Conservation (phyloP, 2,113 vertebrate genomes). For the Manacus vitellinus region DNA sequence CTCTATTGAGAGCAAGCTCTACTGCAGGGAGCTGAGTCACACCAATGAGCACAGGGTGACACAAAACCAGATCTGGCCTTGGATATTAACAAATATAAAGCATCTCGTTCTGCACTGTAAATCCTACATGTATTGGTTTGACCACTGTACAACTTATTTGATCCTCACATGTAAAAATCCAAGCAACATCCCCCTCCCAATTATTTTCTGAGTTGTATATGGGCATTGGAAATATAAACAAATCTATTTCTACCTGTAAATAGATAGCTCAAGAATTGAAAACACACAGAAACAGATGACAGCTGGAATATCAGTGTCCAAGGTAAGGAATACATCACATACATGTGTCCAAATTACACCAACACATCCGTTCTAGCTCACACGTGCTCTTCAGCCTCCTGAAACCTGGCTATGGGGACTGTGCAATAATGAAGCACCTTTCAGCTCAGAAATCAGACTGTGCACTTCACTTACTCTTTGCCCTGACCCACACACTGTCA, state of each 20-base stretch:
- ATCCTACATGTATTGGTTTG: neutral
- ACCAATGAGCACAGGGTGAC: neutral
- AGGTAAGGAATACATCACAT: neutral
- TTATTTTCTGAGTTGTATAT: neutral
- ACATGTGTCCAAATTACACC: fast-evolving
- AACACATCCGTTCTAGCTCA: neutral
- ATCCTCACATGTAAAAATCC: neutral
- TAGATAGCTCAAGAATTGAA: neutral
- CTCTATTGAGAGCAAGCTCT: fast-evolving
- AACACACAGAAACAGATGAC: neutral
- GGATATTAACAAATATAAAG: neutral
- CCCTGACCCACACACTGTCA: neutral
- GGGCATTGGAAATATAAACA: neutral
- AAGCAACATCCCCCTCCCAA: neutral
- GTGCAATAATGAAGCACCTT: neutral
- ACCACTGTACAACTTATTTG: neutral
- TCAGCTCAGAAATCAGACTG: neutral
- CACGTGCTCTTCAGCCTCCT: neutral
- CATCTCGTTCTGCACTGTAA: neutral
- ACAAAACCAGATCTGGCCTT: neutral
- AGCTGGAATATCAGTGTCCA: neutral
- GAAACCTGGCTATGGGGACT: neutral
- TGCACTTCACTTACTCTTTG: neutral
- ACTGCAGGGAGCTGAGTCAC: neutral
- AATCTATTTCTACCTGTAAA: neutral